Conservation (phyloP, 2,797 vertebrate species). For the Gallinago stenura region DNA sequence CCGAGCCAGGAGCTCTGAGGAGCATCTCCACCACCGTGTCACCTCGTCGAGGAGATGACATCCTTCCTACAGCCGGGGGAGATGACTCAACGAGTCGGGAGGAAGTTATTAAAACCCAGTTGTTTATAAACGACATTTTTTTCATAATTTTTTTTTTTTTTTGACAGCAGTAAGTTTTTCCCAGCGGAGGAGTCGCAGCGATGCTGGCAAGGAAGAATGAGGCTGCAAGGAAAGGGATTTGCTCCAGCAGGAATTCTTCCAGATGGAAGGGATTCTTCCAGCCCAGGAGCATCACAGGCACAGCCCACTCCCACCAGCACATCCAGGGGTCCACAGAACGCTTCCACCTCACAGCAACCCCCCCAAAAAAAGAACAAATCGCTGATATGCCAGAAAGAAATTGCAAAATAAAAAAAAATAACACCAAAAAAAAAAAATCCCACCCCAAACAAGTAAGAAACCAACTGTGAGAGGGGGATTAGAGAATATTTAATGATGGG, state of each 20-base stretch:
- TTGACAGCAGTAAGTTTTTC: not conserved
- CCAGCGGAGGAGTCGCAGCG: not conserved
- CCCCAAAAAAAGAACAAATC: not conserved
- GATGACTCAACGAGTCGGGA: not conserved
- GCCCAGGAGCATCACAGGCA: not conserved
- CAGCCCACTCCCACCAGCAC: fast-evolving
- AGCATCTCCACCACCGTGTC: not conserved
- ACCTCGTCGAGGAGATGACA: not conserved
- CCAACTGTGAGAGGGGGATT: not conserved
- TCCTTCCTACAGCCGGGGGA: not conserved
- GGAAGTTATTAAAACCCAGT: conserved; percentile 25
- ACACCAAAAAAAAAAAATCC: not conserved
- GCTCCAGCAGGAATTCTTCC: not conserved
- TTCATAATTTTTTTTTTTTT: not conserved
- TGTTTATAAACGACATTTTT: conserved; percentile 14
- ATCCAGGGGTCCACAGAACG: not conserved
- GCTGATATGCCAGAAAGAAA: not conserved
- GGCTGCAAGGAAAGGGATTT: not conserved
- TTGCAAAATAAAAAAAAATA: not conserved
- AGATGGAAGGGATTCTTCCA: not conserved
- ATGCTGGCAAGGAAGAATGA: not conserved
- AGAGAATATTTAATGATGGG: fast-evolving
- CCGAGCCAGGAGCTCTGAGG: not conserved
- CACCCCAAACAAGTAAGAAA: not conserved
- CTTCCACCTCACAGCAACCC: fast-evolving